Conservation (phyloP, 92 coral and sea anemone genomes). For the Epizoanthus ramosus region DNA sequence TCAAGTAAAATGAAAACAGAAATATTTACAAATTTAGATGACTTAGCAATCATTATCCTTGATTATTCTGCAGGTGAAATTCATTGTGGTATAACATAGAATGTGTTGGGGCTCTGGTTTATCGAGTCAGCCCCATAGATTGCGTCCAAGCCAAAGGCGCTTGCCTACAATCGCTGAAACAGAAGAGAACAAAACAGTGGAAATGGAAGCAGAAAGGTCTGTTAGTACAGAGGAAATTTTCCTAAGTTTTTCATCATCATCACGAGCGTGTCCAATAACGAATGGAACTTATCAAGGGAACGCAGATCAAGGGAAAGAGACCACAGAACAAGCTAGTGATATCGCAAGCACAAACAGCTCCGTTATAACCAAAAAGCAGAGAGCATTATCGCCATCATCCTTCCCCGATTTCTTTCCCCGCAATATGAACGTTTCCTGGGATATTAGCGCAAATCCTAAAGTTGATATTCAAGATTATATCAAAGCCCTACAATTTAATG, state of each 20-base stretch:
- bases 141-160: not conserved
- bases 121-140: not conserved
- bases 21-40: not conserved
- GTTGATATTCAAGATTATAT: not conserved
- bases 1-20: not conserved
- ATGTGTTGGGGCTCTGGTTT: not conserved
- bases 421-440: not conserved
- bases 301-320: not conserved
- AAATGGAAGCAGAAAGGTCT: not conserved
- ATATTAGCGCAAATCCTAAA: not conserved
- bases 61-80: not conserved
- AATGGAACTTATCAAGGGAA: not conserved
- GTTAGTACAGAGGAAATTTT: not conserved
- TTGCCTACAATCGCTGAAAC: not conserved
- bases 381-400: not conserved
- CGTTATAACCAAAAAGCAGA: not conserved
- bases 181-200: not conserved
- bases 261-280: not conserved
- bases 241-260: not conserved
- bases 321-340: not conserved
- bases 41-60: not conserved
- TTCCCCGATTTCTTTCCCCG: slow-evolving; percentile 12
- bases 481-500: not conserved
- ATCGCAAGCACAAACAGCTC: not conserved
- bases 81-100: not conserved